Conservation (phyloP, 2,888 invertebrate genomes). For the Leptinotarsa peninsularis region DNA sequence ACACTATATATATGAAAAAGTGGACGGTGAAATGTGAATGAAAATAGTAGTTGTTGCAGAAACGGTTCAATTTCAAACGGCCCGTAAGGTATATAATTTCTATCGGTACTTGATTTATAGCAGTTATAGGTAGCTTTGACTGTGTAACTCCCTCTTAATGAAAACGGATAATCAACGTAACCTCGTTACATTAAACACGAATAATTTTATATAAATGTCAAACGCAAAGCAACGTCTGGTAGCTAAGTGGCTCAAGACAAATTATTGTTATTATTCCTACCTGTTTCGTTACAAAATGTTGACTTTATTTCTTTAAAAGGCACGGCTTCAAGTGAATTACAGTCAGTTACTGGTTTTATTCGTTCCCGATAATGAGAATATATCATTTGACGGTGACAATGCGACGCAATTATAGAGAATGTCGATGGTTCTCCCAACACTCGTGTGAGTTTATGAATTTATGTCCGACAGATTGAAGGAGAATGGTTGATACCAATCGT, state of each 20-base stretch:
- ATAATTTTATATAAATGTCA: constrained; percentile 42
- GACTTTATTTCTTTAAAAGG: constrained; percentile 41
- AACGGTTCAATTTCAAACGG: too few relatives aligned
- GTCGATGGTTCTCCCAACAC: constrained; percentile 3
- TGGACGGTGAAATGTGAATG: too few relatives aligned
- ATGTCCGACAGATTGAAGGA: neutral
- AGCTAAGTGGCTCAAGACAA: constrained; percentile 45
- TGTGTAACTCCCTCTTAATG: constrained; percentile 19
- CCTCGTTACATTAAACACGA: constrained; percentile 40
- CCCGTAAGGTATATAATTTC: too few relatives aligned
- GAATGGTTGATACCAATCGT: neutral
- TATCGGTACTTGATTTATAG: too few relatives aligned
- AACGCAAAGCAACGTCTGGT: constrained; percentile 30
- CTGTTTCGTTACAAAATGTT: constrained; percentile 40
- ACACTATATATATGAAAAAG: too few relatives aligned
- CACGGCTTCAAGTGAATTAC: constrained; percentile 28
- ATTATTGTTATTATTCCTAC: constrained; percentile 45
- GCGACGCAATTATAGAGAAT: constrained; percentile 21
- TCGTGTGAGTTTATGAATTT: constrained; percentile 18
- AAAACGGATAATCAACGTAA: constrained; percentile 40
- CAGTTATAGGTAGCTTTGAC: too few relatives aligned
- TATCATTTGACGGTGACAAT: constrained; percentile 28
- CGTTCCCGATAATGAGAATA: constrained; percentile 27
- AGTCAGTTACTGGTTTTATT: constrained; percentile 32
- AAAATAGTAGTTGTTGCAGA: too few relatives aligned